These are phyloP conservation scores for Cephalotes varians DNA, from an alignment of 2,888 invertebrate genomes.

Conservation along the genomic window DNA sequence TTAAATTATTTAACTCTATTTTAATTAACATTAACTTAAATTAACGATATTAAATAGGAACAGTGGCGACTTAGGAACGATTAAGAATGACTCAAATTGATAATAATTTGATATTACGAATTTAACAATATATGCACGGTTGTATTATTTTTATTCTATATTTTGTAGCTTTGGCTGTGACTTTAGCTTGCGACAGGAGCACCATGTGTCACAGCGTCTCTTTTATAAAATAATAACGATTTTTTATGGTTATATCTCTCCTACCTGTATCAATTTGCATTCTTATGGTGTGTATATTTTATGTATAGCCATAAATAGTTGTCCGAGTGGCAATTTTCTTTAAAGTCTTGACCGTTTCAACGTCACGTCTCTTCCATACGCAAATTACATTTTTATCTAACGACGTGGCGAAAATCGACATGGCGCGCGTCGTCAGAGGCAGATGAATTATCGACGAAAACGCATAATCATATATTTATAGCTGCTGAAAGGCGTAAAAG, in stretches of 20 bases:
- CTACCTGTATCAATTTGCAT: background rate
- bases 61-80: too few species aligned
- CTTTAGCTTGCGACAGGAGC: background rate
- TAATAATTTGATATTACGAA: too few species aligned
- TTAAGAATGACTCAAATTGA: too few species aligned
- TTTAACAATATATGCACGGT: too few species aligned
- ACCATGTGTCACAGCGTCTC: background rate
- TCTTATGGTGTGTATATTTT: conserved; percentile 35
- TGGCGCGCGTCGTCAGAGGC: conserved; percentile 15
- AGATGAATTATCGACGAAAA: conserved; percentile 28
- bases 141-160: background rate
- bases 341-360: background rate
- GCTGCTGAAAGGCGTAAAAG: conserved; percentile 17
- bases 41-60: too few species aligned
- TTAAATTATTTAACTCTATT: too few species aligned
- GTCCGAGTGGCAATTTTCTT: background rate
- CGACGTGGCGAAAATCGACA: conserved; percentile 26
- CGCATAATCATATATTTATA: conserved; percentile 40
- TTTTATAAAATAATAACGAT: conserved; percentile 8
- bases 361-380: background rate
- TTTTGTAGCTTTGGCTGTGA: background rate
- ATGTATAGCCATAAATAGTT: conserved; percentile 28
- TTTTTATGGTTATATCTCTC: background rate
- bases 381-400: conserved; percentile 37
- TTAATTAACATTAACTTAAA: too few species aligned